These are phyloP conservation scores for Naso thynnoides DNA, from an alignment of 2,797 vertebrate species.

Conservation along the genomic window DNA sequence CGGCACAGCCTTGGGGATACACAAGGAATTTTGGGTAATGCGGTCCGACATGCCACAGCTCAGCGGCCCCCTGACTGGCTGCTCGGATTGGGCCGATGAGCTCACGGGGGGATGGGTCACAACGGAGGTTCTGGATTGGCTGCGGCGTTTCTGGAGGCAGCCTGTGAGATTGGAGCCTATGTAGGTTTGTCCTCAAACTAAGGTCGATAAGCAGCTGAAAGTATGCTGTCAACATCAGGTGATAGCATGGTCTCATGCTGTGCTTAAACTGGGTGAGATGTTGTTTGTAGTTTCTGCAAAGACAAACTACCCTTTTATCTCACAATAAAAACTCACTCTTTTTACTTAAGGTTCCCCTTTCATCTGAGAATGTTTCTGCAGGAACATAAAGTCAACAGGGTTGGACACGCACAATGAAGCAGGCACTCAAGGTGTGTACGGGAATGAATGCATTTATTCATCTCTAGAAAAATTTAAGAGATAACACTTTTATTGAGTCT, in stretches of 20 bases:
- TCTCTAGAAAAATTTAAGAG: background rate
- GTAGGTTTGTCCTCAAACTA: conserved; percentile 60
- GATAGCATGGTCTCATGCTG: conserved; percentile 22
- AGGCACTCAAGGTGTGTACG: background rate
- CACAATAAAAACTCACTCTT: background rate
- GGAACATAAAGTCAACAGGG: background rate
- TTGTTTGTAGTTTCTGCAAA: background rate
- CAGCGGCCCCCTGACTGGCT: conserved; percentile 75
- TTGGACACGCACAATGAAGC: background rate
- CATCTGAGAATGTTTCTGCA: background rate
- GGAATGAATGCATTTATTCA: background rate
- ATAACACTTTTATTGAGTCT: background rate
- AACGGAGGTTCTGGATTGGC: conserved; percentile 54
- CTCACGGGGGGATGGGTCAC: conserved; percentile 50
- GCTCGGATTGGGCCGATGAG: conserved; percentile 63
- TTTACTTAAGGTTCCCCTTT: conserved; percentile 6
- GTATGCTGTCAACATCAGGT: conserved; percentile 35
- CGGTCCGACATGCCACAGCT: conserved; percentile 75
- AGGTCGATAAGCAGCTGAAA: conserved; percentile 57
- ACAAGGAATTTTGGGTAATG: conserved; percentile 79
- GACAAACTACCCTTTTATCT: conserved; percentile 21
- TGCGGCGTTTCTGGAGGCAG: conserved; percentile 37
- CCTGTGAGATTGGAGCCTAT: conserved; percentile 46
- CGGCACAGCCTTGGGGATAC: conserved; percentile 71
- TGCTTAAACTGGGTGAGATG: conserved; percentile 22